Percentiles rank a stretch among this genome's conserved stretches.
phyloP scores from a whole-genome alignment of 2,113 vertebrate genomes.

The Corynorhinus townsendii region DNA sequence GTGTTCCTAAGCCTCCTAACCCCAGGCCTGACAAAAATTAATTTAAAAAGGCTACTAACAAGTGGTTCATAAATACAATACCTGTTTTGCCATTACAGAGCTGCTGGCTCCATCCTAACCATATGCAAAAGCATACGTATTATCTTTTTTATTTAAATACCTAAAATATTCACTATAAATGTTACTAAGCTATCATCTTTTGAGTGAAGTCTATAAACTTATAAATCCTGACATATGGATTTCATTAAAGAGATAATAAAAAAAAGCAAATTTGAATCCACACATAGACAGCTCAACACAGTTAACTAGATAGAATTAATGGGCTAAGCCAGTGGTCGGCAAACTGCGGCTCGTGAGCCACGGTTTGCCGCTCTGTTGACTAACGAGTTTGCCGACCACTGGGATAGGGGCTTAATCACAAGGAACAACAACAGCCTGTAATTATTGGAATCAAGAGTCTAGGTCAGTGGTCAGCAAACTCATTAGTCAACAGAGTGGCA shows the following conservation, averaged over 20 bases:
- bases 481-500: too few species aligned
- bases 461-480: too few species aligned
- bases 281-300: constrained; percentile 49
- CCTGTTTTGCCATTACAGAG: not conserved
- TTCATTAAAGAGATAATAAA: constrained; percentile 67
- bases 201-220: not conserved
- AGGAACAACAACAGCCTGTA: too few species aligned
- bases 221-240: constrained; percentile 23
- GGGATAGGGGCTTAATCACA: too few species aligned
- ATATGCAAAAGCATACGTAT: not conserved
- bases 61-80: not conserved
- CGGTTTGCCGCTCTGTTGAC: too few species aligned
- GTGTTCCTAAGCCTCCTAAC: not conserved
- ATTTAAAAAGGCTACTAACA: not conserved
- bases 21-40: not conserved
- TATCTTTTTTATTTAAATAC: not conserved
- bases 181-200: not conserved
- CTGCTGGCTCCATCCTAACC: not conserved
- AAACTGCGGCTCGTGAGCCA: too few species aligned
- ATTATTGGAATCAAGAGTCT: too few species aligned
- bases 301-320: constrained; percentile 65
- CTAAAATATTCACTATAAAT: not conserved
- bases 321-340: not conserved
- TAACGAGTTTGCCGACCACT: too few species aligned
- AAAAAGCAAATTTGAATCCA: constrained; percentile 63